A percentile compares a stretch with the other conserved stretches of the same genome.
Conservation (phyloP, 2,797 vertebrate genomes). For the Microctenopoma lineatum region DNA sequence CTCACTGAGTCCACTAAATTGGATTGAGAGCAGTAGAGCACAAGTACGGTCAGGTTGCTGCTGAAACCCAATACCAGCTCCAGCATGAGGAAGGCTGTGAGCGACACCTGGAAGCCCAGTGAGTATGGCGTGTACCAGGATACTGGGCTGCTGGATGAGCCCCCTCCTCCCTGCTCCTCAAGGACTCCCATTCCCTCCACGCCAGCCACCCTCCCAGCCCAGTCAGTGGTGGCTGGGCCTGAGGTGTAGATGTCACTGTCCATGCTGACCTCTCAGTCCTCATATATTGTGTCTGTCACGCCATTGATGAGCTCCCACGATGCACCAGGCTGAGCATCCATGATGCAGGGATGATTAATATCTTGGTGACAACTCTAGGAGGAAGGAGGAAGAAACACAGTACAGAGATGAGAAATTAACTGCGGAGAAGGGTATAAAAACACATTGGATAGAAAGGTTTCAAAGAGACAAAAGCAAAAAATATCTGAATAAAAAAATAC, state of each 20-base stretch:
- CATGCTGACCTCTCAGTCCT: slow-evolving; percentile 74
- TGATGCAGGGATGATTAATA: slow-evolving; percentile 66
- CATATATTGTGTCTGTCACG: slow-evolving; percentile 52
- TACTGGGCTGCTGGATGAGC: neutral
- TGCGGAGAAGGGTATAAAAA: slow-evolving; percentile 44
- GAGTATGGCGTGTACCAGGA: slow-evolving; percentile 72
- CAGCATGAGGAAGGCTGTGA: slow-evolving; percentile 83
- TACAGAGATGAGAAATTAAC: slow-evolving; percentile 63
- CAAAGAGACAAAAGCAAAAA: too few species aligned
- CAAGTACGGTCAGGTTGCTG: slow-evolving; percentile 86
- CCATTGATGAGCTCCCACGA: slow-evolving; percentile 66
- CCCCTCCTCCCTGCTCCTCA: slow-evolving; percentile 51
- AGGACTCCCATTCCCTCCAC: slow-evolving; percentile 43
- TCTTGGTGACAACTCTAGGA: slow-evolving; percentile 60
- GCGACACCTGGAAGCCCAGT: slow-evolving; percentile 86
- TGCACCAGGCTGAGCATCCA: slow-evolving; percentile 65
- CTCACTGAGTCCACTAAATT: slow-evolving; percentile 88
- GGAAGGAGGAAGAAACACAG: slow-evolving; percentile 61
- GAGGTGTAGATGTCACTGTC: slow-evolving; percentile 76
- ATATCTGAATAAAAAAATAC: neutral
- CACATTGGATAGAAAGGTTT: slow-evolving; percentile 36
- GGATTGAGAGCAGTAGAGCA: slow-evolving; percentile 86
- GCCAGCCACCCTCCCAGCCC: slow-evolving; percentile 53
- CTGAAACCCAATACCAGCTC: slow-evolving; percentile 85
- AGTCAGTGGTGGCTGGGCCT: slow-evolving; percentile 59